Conservation (phyloP, 2,888 invertebrate genomes). For the Drosophila stalkeri region DNA sequence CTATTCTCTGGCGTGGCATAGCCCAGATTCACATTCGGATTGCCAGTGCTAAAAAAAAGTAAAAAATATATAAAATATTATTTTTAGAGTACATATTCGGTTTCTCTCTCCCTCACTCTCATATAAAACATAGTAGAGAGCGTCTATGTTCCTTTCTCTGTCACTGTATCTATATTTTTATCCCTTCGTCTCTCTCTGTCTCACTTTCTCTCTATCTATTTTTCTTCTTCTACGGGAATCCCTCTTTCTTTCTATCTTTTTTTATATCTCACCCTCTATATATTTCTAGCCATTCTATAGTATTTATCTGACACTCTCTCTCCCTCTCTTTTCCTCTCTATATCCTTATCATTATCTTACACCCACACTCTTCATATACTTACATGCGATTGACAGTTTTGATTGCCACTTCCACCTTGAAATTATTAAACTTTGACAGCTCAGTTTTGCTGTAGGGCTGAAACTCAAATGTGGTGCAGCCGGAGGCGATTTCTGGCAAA, state of each 20-base stretch:
- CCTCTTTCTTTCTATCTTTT: neutral
- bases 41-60: constrained; percentile 87
- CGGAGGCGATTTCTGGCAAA: constrained; percentile 89
- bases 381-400: constrained; percentile 89
- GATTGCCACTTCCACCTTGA: constrained; percentile 87
- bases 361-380: constrained; percentile 65
- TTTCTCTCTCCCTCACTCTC: neutral
- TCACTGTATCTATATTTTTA: neutral
- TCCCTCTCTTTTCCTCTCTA: neutral
- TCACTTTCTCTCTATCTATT: neutral
- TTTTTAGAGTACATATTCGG: no score
- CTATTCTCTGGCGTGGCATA: constrained; percentile 87
- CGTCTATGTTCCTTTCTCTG: no score
- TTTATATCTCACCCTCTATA: neutral
- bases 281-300: no score
- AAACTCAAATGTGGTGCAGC: constrained; percentile 89
- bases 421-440: constrained; percentile 85
- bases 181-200: neutral
- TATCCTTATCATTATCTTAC: neutral
- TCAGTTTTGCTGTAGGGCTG: constrained; percentile 82
- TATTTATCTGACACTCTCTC: neutral
- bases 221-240: neutral
- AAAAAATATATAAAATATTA: neutral
- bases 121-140: no score
- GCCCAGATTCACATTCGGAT: constrained; percentile 87